Evolutionary conservation across 1,140 invertebrate species (phyloP), one percentile per base, ranked within the genome.

Genomic region (Propsilocerus akamusi): DNA sequence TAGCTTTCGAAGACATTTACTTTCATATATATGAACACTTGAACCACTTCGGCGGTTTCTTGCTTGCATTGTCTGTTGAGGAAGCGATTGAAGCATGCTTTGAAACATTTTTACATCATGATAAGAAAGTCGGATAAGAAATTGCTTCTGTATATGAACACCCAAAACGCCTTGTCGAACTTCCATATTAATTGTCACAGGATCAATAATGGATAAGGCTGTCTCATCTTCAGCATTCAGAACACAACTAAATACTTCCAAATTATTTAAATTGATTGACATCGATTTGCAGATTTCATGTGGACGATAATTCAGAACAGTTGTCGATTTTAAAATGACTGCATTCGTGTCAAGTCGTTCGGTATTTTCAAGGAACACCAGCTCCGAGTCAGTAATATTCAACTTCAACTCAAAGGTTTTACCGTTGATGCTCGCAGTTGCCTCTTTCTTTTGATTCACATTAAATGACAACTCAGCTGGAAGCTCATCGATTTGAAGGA

Each of bases 131-230:
- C 92, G 75, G 5, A 97, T 73, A 59, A 79, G 89, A 22, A 97
- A 63, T n/a, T 81, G 78, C 24, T 65, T 65, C 23, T 80, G 75
- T 54, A 83, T 66, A 32, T 78, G 71, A 12, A 78, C 67, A 53
- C 72, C 70, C 20, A 78, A 56, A 49, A 68, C 62, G 53, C 64
- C 68, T 48, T 67, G 62, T 11, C 71, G 72, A 2, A 85, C 57
- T 52, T 86, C 81, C 25, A 86, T 72, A 58, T 79, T 86, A 12
- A 92, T 68, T 5, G 81, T 87, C 37, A 89, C 83, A 0, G 93
- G 93, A 68, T 97, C 92, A 46, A 97, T 85, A 54, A 97, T 97
- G n/a, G 91, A 92, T 5, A 96, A 68, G 2, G 92, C 90, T 1
- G 91, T 96, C 60, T 95, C 90, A 51, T 95, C 86, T 69, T 96